These are phyloP conservation scores for Mus pahari DNA, from an alignment of 2,113 vertebrate genomes.

Conservation along the genomic window DNA sequence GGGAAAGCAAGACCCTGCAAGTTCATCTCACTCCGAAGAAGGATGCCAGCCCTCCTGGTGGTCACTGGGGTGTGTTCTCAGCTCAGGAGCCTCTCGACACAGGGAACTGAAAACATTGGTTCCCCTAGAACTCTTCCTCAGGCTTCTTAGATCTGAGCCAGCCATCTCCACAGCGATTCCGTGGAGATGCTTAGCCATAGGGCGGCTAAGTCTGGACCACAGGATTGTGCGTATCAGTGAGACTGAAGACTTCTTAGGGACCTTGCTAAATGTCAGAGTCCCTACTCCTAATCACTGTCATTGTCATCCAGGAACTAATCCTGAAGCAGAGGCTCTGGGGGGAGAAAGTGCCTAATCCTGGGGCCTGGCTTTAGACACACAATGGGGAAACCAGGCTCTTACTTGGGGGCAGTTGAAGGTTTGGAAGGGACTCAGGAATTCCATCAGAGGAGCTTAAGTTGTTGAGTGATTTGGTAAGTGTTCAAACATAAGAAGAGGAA, in stretches of 20 bases:
- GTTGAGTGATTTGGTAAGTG: not conserved
- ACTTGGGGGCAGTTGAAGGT: not conserved
- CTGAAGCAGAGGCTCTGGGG: not conserved
- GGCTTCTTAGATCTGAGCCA: not conserved
- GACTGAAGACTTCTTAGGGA: not conserved
- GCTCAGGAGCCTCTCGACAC: not conserved
- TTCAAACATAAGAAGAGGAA: not conserved
- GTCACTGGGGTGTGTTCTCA: not conserved
- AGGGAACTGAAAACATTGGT: not conserved
- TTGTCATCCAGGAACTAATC: not conserved
- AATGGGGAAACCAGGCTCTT: not conserved
- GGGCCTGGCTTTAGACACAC: not conserved
- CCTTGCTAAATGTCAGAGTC: not conserved
- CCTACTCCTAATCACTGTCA: not conserved
- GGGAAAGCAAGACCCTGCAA: not conserved
- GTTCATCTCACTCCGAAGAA: not conserved
- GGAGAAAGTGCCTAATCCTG: not conserved
- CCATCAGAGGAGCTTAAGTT: not conserved
- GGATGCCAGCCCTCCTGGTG: not conserved
- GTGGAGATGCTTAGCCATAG: not conserved
- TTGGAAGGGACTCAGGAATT: constrained; percentile 12
- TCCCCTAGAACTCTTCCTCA: not conserved
- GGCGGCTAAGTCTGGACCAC: not conserved
- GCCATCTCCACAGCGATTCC: not conserved
- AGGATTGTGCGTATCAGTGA: not conserved